These are phyloP conservation scores for Oligia latruncula DNA, from an alignment of 2,888 invertebrate species.

Conservation along the genomic window DNA sequence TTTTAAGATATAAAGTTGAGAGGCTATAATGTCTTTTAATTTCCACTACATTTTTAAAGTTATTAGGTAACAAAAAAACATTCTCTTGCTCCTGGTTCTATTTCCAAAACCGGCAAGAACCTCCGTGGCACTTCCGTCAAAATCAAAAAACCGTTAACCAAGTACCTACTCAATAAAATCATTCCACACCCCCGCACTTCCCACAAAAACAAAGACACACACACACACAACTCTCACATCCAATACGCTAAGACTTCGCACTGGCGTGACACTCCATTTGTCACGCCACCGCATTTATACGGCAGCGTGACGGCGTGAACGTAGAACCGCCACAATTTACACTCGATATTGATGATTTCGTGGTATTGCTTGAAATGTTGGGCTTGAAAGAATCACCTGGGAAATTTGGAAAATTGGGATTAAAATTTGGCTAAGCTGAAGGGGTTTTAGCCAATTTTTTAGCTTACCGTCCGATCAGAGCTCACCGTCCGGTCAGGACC, in stretches of 20 bases:
- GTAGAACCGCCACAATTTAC: slow-evolving; percentile 39
- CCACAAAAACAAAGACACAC: slow-evolving; percentile 33
- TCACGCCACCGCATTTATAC: slow-evolving; percentile 51
- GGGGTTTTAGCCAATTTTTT: too few species aligned
- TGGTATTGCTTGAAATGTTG: slow-evolving; percentile 44
- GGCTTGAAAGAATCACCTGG: slow-evolving; percentile 6
- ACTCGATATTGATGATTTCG: slow-evolving; percentile 50
- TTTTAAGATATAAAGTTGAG: too few species aligned
- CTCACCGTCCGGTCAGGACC: too few species aligned
- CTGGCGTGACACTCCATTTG: slow-evolving; percentile 50
- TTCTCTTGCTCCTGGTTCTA: neutral
- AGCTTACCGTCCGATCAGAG: too few species aligned
- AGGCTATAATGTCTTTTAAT: neutral
- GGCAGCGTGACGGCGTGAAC: slow-evolving; percentile 26
- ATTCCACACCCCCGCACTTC: neutral
- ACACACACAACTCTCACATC: slow-evolving; percentile 20
- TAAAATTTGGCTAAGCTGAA: slow-evolving; percentile 2
- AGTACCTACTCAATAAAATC: slow-evolving; percentile 14
- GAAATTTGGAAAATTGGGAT: neutral
- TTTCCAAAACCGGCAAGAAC: neutral
- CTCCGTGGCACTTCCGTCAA: too few species aligned
- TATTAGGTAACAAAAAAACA: neutral
- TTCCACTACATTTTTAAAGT: neutral
- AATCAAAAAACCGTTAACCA: too few species aligned
- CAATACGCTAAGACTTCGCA: slow-evolving; percentile 48